Evolutionary conservation across 2,113 vertebrate species (phyloP).

Genomic region (Rhipidura dahli): DNA sequence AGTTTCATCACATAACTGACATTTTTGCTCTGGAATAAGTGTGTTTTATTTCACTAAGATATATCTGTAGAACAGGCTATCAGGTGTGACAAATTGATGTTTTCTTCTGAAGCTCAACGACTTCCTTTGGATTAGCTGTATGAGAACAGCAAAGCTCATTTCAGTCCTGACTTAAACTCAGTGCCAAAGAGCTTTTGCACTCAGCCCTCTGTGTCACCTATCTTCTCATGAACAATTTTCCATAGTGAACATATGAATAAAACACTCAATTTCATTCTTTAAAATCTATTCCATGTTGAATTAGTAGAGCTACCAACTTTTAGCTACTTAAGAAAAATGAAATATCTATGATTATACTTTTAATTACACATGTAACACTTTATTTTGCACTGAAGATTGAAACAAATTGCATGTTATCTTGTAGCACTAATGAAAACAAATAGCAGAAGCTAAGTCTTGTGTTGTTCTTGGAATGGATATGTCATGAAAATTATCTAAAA

Average conservation of each 20-base stretch:
- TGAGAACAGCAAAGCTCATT: slow-evolving; percentile 35
- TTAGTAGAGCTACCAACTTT: not conserved
- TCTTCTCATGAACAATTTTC: not conserved
- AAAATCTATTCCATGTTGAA: not conserved
- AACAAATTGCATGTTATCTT: not conserved
- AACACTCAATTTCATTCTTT: not conserved
- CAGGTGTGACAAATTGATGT: not conserved
- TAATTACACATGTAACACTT: not conserved
- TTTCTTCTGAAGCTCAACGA: not conserved
- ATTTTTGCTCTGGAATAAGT: not conserved
- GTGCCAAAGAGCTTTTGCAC: not conserved
- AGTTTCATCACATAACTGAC: not conserved
- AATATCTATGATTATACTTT: not conserved
- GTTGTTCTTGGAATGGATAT: not conserved
- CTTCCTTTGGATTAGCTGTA: slow-evolving; percentile 24
- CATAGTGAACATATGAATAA: not conserved
- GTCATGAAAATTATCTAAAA: not conserved
- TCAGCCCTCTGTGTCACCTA: not conserved
- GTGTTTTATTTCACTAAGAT: not conserved
- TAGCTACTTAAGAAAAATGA: not conserved
- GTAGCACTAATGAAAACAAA: not conserved
- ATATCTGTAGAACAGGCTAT: not conserved
- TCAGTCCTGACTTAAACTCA: not conserved
- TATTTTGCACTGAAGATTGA: not conserved
- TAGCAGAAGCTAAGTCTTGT: not conserved